These are phyloP conservation scores for Haemorhous mexicanus DNA, from an alignment of 2,113 vertebrate species.

Conservation along the genomic window DNA sequence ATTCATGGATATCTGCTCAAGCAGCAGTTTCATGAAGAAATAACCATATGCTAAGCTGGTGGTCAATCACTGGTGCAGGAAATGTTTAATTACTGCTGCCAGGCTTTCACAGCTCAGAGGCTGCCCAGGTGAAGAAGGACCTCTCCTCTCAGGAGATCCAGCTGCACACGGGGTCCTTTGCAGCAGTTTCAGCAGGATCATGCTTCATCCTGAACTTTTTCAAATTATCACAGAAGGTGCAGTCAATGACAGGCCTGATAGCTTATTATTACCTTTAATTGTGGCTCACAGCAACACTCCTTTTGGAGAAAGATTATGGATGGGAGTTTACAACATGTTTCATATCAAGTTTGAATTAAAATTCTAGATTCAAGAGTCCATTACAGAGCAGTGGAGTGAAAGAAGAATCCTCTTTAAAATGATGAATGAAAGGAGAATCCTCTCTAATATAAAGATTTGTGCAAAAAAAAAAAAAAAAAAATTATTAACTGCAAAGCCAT, in stretches of 20 bases:
- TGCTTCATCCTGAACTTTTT: background rate
- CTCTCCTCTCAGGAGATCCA: background rate
- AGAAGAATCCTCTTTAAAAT: background rate
- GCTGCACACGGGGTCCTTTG: background rate
- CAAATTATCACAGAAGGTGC: background rate
- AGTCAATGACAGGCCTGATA: background rate
- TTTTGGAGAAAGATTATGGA: background rate
- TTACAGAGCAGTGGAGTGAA: background rate
- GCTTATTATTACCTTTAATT: background rate
- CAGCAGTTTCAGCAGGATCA: background rate
- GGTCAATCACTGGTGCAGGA: background rate
- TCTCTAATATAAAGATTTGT: background rate
- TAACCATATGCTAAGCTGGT: background rate
- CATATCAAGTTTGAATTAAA: background rate
- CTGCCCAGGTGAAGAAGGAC: background rate
- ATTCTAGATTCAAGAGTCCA: background rate
- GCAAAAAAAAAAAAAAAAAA: background rate
- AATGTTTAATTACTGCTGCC: background rate
- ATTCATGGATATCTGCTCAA: background rate
- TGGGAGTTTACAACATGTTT: background rate
- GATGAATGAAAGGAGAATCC: background rate
- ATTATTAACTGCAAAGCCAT: background rate
- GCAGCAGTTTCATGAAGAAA: background rate
- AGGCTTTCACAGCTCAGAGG: background rate
- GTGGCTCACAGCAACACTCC: background rate